Base-by-base conservation (phyloP, 2,797 vertebrate genomes). In the Macropus fuliginosus region DNA sequence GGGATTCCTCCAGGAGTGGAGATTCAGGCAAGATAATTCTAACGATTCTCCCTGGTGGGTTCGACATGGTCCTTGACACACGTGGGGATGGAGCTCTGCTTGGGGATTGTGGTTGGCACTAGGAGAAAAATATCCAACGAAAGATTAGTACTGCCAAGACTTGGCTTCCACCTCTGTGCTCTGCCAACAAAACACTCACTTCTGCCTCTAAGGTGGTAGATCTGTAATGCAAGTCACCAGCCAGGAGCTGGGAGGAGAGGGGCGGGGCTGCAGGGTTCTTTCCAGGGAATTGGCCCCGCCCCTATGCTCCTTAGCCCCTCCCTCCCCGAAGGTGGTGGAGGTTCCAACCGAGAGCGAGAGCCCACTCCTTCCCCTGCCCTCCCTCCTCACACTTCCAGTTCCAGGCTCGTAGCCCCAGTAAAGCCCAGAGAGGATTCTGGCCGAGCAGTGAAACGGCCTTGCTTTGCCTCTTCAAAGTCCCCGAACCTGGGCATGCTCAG, bases 401-500 rank as follows among this genome's bases (percentile, higher is more conserved):
- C 5, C 50, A 31, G n/a, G n/a, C 54, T 74, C 92, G 89, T 89
- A 56, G 97, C 94, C 55, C 55, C 92, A 6, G 92, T 54, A 97
- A 96, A 97, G 97, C 94, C 95, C 95, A 95, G 96, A 95, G 55
- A 92, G 6, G 87, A 81, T 55, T 50, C 9, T 16, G 4, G 87
- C 59, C 81, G 54, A 31, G 54, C 9, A 1, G 55, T 57, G 54
- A 94, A 97, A 91, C 94, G 92, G 97, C 95, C 40, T 93, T 91
- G 52, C 92, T 90, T 55, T 55, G 92, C 95, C 97, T 97, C 96
- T 95, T 91, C 55, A 2, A 95, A 52, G 94, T 54, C 93, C 91
- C 97, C 92, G 87, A 56, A 96, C 21, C 96, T 96, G 98, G 97
- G 97, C 98, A 97, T 97, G 98, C 98, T 98, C 98, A 98, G 98